These are phyloP conservation scores for Anseranas semipalmata DNA, from an alignment of 2,113 vertebrate genomes.

Conservation along the genomic window DNA sequence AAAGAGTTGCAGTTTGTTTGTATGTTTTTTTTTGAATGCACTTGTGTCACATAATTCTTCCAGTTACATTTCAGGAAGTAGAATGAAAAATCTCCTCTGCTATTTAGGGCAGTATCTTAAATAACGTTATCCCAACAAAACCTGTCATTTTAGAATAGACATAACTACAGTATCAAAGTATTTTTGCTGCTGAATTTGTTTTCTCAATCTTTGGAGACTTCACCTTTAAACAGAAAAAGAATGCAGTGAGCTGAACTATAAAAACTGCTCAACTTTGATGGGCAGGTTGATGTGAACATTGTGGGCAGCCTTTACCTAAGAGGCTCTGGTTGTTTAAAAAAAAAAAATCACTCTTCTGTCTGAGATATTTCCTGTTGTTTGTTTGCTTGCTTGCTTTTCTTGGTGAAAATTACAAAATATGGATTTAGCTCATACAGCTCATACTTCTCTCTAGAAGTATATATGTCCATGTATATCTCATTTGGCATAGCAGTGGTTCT, in stretches of 20 bases:
- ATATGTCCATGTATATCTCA: background rate
- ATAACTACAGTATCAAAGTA: background rate
- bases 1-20: background rate
- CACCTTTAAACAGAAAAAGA: slow-evolving; percentile 6
- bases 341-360: background rate
- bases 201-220: background rate
- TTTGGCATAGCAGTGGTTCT: background rate
- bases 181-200: slow-evolving; percentile 43
- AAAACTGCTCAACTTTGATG: background rate
- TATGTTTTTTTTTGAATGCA: background rate
- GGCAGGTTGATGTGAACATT: background rate
- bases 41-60: background rate
- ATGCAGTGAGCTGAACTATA: background rate
- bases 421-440: background rate
- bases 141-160: slow-evolving; percentile 7
- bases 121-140: background rate
- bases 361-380: background rate
- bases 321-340: background rate
- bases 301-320: background rate
- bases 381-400: background rate
- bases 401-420: background rate
- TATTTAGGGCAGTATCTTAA: background rate
- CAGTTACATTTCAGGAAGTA: background rate
- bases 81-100: background rate
- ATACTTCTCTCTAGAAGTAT: background rate